phyloP scores from a whole-genome alignment of 2,113 vertebrate species.

The Crotalus viridis region DNA sequence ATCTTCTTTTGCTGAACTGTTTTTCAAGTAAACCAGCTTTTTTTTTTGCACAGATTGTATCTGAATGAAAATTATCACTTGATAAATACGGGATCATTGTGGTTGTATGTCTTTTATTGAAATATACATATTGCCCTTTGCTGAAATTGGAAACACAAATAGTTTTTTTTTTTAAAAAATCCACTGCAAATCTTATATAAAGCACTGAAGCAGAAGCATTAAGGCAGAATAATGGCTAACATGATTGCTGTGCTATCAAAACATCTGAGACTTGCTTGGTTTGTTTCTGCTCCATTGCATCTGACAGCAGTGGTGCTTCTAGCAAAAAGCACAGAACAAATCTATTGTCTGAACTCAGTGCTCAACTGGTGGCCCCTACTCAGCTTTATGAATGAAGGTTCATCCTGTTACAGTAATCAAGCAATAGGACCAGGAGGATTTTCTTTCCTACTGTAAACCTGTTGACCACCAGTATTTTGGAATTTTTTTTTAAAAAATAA shows the following conservation, averaged over 20 bases:
- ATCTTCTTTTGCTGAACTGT: background rate
- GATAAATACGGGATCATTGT: background rate
- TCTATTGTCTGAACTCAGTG: background rate
- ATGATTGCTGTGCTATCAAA: constrained; percentile 7
- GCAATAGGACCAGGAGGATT: background rate
- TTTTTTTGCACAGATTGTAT: accelerated
- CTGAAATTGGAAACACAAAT: background rate
- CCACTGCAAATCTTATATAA: accelerated
- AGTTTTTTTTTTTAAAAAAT: background rate
- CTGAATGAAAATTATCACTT: accelerated
- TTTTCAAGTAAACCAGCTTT: background rate
- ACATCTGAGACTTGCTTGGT: constrained; percentile 20
- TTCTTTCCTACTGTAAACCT: accelerated
- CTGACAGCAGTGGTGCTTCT: background rate
- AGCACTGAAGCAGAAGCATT: background rate
- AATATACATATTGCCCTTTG: background rate
- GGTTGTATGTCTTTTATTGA: background rate
- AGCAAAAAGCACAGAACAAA: background rate
- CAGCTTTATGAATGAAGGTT: background rate
- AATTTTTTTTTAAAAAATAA: accelerated
- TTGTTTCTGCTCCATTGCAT: constrained; percentile 34
- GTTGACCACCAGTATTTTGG: accelerated
- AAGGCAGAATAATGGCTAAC: background rate
- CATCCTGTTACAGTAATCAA: background rate
- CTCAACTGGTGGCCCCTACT: background rate